Base-by-base conservation (phyloP, 2,888 invertebrate species). In the Tinea semifulvella region DNA sequence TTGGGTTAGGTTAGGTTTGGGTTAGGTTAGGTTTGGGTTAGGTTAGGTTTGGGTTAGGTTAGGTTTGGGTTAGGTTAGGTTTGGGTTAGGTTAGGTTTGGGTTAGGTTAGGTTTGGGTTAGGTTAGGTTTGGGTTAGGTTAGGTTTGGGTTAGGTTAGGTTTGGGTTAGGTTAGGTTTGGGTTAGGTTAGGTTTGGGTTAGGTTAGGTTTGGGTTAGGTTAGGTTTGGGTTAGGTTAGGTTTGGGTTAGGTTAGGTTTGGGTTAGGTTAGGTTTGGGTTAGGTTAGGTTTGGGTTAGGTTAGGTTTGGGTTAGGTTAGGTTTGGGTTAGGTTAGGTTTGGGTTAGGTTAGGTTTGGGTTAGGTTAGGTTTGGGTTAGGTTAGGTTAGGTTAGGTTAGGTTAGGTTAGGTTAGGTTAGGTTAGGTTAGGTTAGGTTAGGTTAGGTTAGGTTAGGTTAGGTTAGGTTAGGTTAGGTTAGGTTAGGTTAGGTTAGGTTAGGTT, bases 401-500 rank as follows among this genome's bases (percentile, higher is more conserved):
- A 26, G 43, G 43, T 43, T 43, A 26, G 43, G 43, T 43, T 43
- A 26, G 43, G 43, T 43, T 43, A 26, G 43, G 43, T 44, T 44
- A 20, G 36, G 43, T 43, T 43, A 26, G 43, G 44, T 44, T 44
- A 31, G 44, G 44, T 44, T 44, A 31, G 44, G 44, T 44, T 44
- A 31, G 44, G 44, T 44, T 44, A 31, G 44, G 44, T 44, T 44
- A 31, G 44, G 44, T 44, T 44, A 31, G 44, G 44, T 44, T 44
- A 31, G 44, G 44, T 44, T 44, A 31, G 44, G 44, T 44, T 44
- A 31, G 44, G 44, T 44, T 44, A 36, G 44, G 44, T 44, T 44
- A 36, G 44, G 44, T 44, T 44, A 36, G 44, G 44, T 44, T 44
- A 36, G 44, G 44, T 44, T 44, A 36, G 44, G 44, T 44, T 44